These are phyloP conservation scores for Atta cephalotes DNA, from an alignment of 1,140 invertebrate genomes.

Conservation along the genomic window DNA sequence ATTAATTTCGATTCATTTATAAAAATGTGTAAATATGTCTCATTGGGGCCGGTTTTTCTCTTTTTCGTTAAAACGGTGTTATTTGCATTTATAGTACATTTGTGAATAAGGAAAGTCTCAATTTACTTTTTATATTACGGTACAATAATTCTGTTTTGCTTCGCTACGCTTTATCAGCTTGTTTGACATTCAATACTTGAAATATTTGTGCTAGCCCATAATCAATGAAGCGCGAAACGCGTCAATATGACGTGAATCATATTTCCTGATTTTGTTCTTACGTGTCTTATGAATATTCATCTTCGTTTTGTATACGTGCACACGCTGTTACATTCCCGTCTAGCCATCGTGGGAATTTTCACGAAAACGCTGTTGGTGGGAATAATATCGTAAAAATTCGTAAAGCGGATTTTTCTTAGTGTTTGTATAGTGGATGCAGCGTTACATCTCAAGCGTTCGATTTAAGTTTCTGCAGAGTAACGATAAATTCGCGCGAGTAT, in stretches of 20 bases:
- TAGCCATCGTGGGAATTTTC: conserved; percentile 19
- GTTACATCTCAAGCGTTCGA: conserved; percentile 33
- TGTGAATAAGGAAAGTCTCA: conserved; percentile 35
- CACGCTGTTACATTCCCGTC: conserved; percentile 38
- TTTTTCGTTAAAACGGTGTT: background rate
- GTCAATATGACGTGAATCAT: conserved; percentile 43
- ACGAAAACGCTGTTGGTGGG: background rate
- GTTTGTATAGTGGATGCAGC: conserved; percentile 1
- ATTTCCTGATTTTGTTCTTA: conserved; percentile 49
- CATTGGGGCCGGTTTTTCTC: background rate
- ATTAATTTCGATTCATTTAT: background rate
- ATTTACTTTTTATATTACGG: conserved; percentile 19
- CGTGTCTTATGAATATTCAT: conserved; percentile 13
- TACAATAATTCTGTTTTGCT: conserved; percentile 39
- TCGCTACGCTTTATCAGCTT: conserved; percentile 35
- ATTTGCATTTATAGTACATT: background rate
- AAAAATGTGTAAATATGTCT: conserved; percentile 12
- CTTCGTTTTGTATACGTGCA: conserved; percentile 31
- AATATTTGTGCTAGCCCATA: conserved; percentile 52
- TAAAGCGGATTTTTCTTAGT: conserved; percentile 53
- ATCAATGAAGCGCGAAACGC: conserved; percentile 2
- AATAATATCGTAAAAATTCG: conserved; percentile 56
- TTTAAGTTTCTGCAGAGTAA: conserved; percentile 33
- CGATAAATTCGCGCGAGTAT: conserved; percentile 21
- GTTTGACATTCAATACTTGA: conserved; percentile 51